Base-by-base conservation (phyloP, 1,140 invertebrate genomes). In the Meloidogyne floridensis region DNA sequence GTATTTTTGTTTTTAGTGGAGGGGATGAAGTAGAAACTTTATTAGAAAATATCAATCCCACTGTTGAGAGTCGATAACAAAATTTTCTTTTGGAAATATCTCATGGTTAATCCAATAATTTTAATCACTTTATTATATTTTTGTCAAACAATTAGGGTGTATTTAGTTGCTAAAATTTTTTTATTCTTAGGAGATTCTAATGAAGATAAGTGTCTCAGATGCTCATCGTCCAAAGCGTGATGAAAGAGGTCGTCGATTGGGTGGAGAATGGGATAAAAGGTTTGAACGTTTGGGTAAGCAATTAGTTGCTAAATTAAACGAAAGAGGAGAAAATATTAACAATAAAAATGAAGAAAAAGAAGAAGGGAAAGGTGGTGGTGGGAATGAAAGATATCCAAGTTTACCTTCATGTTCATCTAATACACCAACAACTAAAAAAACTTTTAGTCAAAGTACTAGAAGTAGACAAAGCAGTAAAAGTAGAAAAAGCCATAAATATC, bases 251-350 rank as follows among this genome's bases (percentile, higher is more conserved):
- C 77, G 77, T 8, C 56, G 77, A 32, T 72, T 79, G n/a, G 77
- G 56, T 15, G 77, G 77, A 8, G 77, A 79, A 47, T 79, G 77
- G 77, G 77, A 79, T 72, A 79, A 79, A 51, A 65, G 77, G 9
- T 15, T 79, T 42, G 77, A 79, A 72, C 54, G 77, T 13, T 51
- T 53, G 2, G 77, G 77, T 18, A 72, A 47, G 15, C 53, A 20
- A 20, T 69, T 71, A 18, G 51, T 65, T 47, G 56, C 77, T 51
- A 69, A 71, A 72, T 79, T 79, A 53, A 72, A 47, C 51, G 77
- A 65, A 65, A 4, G n/a, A 7, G 59, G 59, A n/a, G 59, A n/a
- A n/a, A 6, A 2, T 7, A 6, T 2, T n/a, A 1, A 9, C 0
- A 10, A 3, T 59, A 59, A 59, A 15, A 59, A 5, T 15, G 15